Conservation (phyloP, 1,140 invertebrate genomes). For the Vollenhovia emeryi region DNA sequence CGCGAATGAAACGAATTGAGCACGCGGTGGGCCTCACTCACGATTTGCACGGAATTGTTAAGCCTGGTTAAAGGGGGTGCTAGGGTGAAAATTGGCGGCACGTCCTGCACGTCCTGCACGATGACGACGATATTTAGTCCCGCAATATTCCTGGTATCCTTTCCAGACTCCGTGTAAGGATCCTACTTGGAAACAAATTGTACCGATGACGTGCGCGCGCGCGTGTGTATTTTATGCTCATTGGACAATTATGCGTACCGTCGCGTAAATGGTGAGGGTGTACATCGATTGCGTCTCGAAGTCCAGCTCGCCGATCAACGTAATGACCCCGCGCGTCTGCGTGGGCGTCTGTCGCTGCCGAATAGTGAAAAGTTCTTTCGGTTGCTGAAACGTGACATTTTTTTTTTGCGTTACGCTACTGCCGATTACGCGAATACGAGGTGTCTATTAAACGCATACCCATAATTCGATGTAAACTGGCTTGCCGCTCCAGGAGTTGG, state of each 20-base stretch:
- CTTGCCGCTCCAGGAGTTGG: constrained; percentile 91
- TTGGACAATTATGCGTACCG: constrained; percentile 87
- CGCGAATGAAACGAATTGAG: background rate
- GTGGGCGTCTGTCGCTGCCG: constrained; percentile 90
- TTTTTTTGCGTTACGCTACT: no score
- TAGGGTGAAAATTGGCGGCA: constrained; percentile 93
- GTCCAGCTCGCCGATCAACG: constrained; percentile 91
- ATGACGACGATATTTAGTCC: constrained; percentile 92
- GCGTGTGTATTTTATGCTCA: background rate
- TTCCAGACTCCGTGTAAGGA: constrained; percentile 91
- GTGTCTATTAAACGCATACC: constrained; percentile 83
- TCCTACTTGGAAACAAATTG: constrained; percentile 86
- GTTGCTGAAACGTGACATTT: constrained; percentile 77
- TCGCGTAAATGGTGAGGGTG: constrained; percentile 91
- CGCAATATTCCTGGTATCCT: constrained; percentile 94
- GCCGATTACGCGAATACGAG: background rate
- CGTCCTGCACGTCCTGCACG: constrained; percentile 94
- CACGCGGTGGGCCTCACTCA: constrained; percentile 61
- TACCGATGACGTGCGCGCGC: background rate
- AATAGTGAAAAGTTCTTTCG: constrained; percentile 89
- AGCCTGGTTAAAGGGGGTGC: constrained; percentile 92
- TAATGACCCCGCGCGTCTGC: constrained; percentile 91
- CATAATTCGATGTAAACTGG: constrained; percentile 92
- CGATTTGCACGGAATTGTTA: constrained; percentile 81
- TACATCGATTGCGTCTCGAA: constrained; percentile 95